These are phyloP conservation scores for Bombycilla garrulus DNA, from an alignment of 2,113 vertebrate genomes.

Conservation along the genomic window DNA sequence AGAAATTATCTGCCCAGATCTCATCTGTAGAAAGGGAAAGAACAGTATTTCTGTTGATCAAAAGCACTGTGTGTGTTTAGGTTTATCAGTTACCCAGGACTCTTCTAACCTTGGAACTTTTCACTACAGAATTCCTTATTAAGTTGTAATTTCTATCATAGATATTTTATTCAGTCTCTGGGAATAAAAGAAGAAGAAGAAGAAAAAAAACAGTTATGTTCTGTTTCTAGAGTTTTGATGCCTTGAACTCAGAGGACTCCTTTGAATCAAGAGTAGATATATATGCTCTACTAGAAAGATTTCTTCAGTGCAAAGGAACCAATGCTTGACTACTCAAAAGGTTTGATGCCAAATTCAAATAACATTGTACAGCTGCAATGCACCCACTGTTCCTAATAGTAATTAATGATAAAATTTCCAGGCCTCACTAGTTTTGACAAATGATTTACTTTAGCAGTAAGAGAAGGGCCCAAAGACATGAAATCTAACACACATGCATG, in stretches of 20 bases:
- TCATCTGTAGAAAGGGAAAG: background rate
- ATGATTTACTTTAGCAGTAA: background rate
- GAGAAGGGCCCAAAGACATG: background rate
- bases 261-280: background rate
- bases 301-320: background rate
- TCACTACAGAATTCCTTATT: background rate
- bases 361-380: background rate
- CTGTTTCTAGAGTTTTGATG: background rate
- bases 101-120: background rate
- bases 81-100: background rate
- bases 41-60: background rate
- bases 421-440: background rate
- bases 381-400: background rate
- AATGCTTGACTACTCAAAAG: background rate
- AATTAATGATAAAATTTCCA: background rate
- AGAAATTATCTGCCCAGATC: background rate
- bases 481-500: background rate
- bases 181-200: background rate
- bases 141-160: background rate
- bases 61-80: background rate
- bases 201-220: accelerated
- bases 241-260: background rate
- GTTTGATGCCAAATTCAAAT: background rate
- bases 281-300: background rate
- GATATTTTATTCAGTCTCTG: background rate